Percentiles rank a stretch among this genome's conserved stretches.
phyloP scores from a whole-genome alignment of 1,140 invertebrate species.

The Steinernema khuongi region DNA sequence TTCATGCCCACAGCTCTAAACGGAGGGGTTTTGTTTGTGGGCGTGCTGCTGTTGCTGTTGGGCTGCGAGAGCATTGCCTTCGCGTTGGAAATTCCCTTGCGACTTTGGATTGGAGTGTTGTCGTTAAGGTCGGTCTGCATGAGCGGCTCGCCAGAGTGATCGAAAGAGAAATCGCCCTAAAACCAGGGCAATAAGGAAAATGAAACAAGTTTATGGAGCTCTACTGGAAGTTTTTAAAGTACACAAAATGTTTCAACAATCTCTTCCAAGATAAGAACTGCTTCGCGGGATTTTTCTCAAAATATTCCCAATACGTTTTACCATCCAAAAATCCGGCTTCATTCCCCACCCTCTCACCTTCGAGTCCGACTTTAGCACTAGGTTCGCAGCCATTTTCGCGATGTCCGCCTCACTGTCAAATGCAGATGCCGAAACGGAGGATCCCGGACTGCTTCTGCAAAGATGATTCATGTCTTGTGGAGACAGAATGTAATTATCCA shows the following conservation, averaged over 20 bases:
- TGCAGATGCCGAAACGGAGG: conserved; percentile 47
- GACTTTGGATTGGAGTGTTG: conserved; percentile 42
- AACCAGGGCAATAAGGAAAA: no score
- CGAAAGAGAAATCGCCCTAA: conserved; percentile 55
- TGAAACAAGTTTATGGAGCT: not conserved
- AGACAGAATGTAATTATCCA: conserved; percentile 27
- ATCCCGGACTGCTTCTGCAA: conserved; percentile 40
- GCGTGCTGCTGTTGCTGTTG: conserved; percentile 70
- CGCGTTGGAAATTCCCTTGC: conserved; percentile 19
- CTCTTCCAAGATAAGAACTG: no score
- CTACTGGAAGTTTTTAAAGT: no score
- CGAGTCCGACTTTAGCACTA: conserved; percentile 52
- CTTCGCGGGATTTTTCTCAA: no score
- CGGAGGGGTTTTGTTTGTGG: conserved; percentile 32
- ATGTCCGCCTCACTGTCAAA: conserved; percentile 57
- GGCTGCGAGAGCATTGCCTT: conserved; percentile 67
- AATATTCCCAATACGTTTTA: no score
- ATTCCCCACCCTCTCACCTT: conserved; percentile 32
- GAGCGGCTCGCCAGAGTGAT: conserved; percentile 26
- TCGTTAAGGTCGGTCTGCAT: conserved; percentile 24
- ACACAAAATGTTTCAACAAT: no score
- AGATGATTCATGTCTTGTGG: not conserved
- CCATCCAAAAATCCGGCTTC: no score
- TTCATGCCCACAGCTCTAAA: conserved; percentile 29
- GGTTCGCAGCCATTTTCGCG: conserved; percentile 55